phyloP scores from a whole-genome alignment of 2,113 vertebrate species.

The Peromyscus polionotus region DNA sequence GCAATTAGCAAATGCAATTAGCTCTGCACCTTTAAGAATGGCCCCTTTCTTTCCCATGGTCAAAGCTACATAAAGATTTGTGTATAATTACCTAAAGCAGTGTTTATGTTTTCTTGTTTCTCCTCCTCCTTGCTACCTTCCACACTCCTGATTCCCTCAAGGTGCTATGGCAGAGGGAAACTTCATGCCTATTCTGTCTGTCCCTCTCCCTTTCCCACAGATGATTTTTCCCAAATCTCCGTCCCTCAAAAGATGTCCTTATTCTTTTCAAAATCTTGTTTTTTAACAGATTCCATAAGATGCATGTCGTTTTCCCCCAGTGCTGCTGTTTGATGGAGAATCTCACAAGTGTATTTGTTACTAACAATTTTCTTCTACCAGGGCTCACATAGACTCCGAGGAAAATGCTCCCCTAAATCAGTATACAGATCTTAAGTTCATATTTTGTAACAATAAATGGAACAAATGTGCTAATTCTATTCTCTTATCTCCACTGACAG shows the following conservation, averaged over 20 bases:
- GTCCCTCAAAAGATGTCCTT: conserved; percentile 10
- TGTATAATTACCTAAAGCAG: background rate
- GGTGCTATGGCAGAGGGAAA: background rate
- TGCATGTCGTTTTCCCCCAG: background rate
- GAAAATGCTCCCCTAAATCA: conserved; percentile 52
- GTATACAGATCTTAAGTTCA: conserved; percentile 54
- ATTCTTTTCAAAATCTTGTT: conserved; percentile 39
- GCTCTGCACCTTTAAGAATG: background rate
- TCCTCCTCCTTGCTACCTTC: background rate
- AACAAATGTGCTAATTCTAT: conserved; percentile 61
- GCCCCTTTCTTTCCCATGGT: background rate
- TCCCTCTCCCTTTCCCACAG: background rate
- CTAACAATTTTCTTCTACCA: conserved; percentile 63
- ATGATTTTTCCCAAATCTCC: background rate
- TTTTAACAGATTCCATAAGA: background rate
- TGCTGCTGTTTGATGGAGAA: conserved; percentile 26
- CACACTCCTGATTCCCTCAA: background rate
- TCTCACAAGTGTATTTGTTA: conserved; percentile 62
- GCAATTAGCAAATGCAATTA: conserved; percentile 60
- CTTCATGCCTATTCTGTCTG: background rate
- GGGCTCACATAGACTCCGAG: conserved; percentile 28
- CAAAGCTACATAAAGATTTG: background rate
- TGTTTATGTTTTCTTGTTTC: background rate
- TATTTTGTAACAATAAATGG: conserved; percentile 74
- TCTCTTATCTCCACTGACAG: background rate